Evolutionary conservation across 2,797 vertebrate species (phyloP), one percentile per base, ranked within the genome.

Genomic region (Enteromius unitaeniatus): DNA sequence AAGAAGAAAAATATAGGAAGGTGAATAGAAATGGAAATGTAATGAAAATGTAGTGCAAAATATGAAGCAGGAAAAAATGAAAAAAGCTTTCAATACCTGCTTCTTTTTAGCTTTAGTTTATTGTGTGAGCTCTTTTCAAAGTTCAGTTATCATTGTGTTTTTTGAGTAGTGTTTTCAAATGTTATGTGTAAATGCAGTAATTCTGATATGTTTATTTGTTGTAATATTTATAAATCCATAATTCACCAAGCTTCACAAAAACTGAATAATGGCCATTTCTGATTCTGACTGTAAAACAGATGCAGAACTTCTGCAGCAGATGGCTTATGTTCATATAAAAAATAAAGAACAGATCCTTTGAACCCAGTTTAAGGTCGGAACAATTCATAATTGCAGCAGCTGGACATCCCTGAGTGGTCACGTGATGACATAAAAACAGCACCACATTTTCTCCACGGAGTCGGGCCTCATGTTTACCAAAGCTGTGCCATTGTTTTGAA

Each of bases 371-470:
- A 42, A 55, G 62, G 62, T 58, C 6, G 0, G 31, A 76, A 68
- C 62, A 76, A 83, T 83, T 53, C 19, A 68, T 76, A 76, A 76
- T 58, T 53, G 31, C 62, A 58, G 73, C 72, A 82, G 81, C 60
- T 55, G 72, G 60, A 55, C 10, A 10, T 53, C 81, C 47, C 17
- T 67, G 34, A 64, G 81, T 67, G 72, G 45, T 76, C 72, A 75
- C 17, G 17, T 53, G 72, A 53, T 53, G 0, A 75, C 23, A 53
- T 31, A 28, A 76, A 51, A 75, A 68, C 31, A 53, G 28, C 62
- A 17, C 3, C 21, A 67, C 53, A 47, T 70, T 15, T 40, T 10
- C 60, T 75, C 28, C 21, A 21, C 28, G 76, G 11, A 75, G 45
- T 62, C 9, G 3, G 34, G 6, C 34, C 10, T 51, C 15, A 21